phyloP scores from a whole-genome alignment of 2,113 vertebrate species.

The Tautogolabrus adspersus region DNA sequence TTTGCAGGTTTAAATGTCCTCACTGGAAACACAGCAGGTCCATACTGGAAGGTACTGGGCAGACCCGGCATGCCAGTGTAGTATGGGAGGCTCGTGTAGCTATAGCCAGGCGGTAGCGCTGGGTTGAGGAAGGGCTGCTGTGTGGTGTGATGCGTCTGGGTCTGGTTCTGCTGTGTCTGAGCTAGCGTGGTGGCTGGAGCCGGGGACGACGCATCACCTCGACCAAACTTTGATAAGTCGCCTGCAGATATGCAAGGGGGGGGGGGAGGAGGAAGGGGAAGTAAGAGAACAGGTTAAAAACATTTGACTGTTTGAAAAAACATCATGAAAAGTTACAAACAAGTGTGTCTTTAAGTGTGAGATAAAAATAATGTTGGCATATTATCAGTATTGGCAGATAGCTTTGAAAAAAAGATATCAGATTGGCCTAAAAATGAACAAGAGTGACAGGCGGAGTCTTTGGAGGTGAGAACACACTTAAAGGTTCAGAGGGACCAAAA shows the following conservation, averaged over 20 bases:
- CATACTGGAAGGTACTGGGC: slow-evolving; percentile 98
- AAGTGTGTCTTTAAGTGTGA: no score
- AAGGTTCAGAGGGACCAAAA: no score
- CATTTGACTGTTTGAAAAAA: no score
- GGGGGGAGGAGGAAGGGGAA: no score
- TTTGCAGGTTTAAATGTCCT: slow-evolving; percentile 63
- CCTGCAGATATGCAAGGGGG: slow-evolving; percentile 70
- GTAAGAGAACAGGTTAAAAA: not conserved
- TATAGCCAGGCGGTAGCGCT: slow-evolving; percentile 96
- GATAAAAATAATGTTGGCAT: no score
- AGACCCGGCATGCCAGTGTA: slow-evolving; percentile 97
- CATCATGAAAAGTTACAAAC: not conserved
- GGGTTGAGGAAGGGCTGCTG: slow-evolving; percentile 99
- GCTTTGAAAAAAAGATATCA: no score
- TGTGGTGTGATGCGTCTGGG: slow-evolving; percentile 94
- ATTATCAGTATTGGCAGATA: no score
- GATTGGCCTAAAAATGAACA: no score
- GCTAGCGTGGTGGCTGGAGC: slow-evolving; percentile 95
- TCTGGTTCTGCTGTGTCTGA: slow-evolving; percentile 96
- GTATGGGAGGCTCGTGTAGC: slow-evolving; percentile 98
- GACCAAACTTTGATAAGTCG: slow-evolving; percentile 95
- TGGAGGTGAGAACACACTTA: no score
- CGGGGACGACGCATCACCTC: slow-evolving; percentile 94
- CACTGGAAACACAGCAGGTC: slow-evolving; percentile 98
- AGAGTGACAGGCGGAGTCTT: no score